Base-by-base conservation (phyloP, 2,113 vertebrate species). In the Merops nubicus region DNA sequence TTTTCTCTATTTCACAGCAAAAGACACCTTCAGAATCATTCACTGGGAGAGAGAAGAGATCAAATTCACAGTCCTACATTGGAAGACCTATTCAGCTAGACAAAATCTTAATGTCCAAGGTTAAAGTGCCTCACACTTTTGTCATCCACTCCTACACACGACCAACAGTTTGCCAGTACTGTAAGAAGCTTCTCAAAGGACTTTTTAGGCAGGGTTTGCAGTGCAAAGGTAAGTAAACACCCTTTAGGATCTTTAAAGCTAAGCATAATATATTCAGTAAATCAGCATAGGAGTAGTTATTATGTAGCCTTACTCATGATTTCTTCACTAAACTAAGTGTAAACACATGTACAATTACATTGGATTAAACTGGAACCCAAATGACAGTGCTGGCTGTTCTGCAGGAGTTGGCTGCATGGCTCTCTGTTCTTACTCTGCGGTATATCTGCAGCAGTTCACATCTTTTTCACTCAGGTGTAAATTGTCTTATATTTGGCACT, bases 41-140 rank as follows among this genome's bases (percentile, higher is more conserved):
- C 80, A 94, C 98, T 16, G 98, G 98, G 26, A 97, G 99, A 93
- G 99, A 99, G 96, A 99, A 99, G 72, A 98, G 99, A 21, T 99
- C 99, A 10, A 99, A 99, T 98, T 99, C 99, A 11, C 99, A 99
- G 95, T 99, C 99, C 0, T 99, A 99, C 79, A 96, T 99, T 26
- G 99, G 99, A 28, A 98, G 99, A 38, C 99, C 99, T 36, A 99
- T 99, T 85, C 98, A 99, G 40, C 98, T 99, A 11, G 99, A 99
- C 97, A 99, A 99, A 98, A 99, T 99, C 84, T 95, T 99, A 72
- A 96, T 99, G 95, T 99, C 99, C 18, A 99, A 99, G 95, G 99
- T 99, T 65, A 99, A 99, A 98, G 99, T 99, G 88, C 99, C 99
- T 7, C 99, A 99, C 97, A 99, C 99, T 2, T 99, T 99, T 40